A percentile compares a stretch with the other conserved stretches of the same genome.
Evolutionary conservation across 2,888 invertebrate species (phyloP).

Genomic region (Rhogogaster chlorosoma): DNA sequence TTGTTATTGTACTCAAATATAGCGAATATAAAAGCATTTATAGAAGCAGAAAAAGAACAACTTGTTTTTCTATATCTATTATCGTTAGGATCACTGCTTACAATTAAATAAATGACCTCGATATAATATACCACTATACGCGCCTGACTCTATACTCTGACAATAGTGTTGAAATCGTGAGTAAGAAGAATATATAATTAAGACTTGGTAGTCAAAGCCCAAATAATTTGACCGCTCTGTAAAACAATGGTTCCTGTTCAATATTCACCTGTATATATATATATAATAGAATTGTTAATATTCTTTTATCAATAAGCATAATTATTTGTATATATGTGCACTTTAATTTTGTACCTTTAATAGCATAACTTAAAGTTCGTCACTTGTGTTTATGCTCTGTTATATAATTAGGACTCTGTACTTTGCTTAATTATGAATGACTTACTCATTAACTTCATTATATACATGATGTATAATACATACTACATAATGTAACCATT

Average conservation of each 20-base stretch:
- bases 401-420: slow-evolving; percentile 24
- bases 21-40: background rate
- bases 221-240: background rate
- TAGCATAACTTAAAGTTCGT: slow-evolving; percentile 7
- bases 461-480: slow-evolving; percentile 18
- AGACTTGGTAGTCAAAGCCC: background rate
- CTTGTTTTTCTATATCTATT: background rate
- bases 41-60: too few relatives aligned
- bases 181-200: background rate
- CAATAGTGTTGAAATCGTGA: background rate
- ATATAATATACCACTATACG: background rate
- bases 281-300: background rate
- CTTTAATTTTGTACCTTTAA: slow-evolving; percentile 25
- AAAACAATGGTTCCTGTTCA: background rate
- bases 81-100: background rate
- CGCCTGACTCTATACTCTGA: background rate
- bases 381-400: background rate
- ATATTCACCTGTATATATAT: background rate
- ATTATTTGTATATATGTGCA: slow-evolving; percentile 15
- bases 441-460: slow-evolving; percentile 18
- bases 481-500: slow-evolving; percentile 19
- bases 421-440: background rate
- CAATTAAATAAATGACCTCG: background rate
- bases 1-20: slow-evolving; percentile 9
- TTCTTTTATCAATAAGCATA: background rate